Base-by-base conservation (phyloP, 2,797 vertebrate genomes). In the Calcarius lapponicus region DNA sequence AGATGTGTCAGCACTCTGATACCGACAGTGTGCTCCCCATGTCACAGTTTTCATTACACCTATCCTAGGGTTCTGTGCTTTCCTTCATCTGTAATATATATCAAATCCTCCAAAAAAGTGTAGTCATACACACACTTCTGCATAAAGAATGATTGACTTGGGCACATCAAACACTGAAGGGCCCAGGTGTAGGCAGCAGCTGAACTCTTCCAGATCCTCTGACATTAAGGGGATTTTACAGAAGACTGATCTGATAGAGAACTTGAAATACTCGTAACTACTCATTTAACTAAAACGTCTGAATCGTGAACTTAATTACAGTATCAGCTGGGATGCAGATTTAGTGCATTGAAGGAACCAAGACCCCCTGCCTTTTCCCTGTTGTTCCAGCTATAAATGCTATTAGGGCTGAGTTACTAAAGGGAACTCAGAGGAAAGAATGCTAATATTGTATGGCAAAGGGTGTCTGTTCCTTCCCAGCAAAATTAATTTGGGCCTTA, bases 1-100 rank as follows among this genome's bases (percentile, higher is more conserved):
- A 51, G 34, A 26, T n/a, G 22, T 24, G 51, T 57, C 84, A 74
- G 40, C 57, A 5, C 15, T 53, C 42, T 31, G 31, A 56, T 29
- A 72, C 3, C 0, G 0, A 40, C 54, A n/a, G n/a, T 31, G 12
- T 4, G 1, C 57, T 54, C 25, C 26, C 21, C 18, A 0, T 19
- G 36, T 51, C 64, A 40, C 24, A 74, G 61, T 51, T 88, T 51
- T 72, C 51, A 72, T 71, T 79, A 51, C 9, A n/a, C 17, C 24
- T 57, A 3, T 34, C 29, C 32, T 21, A 40, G 42, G 26, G 28
- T 42, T 73, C 13, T 66, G 7, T 32, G 13, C 36, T 79, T 92
- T 43, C 42, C 22, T 69, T 78, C 21, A 11, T 9, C 14, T 54
- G 38, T 10, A 67, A 47, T 25, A 40, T 1, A 17, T 31, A 76